Percentiles rank a stretch among this genome's conserved stretches.
Evolutionary conservation across 2,113 vertebrate genomes (phyloP).

Genomic region (Chelonoidis abingdonii): DNA sequence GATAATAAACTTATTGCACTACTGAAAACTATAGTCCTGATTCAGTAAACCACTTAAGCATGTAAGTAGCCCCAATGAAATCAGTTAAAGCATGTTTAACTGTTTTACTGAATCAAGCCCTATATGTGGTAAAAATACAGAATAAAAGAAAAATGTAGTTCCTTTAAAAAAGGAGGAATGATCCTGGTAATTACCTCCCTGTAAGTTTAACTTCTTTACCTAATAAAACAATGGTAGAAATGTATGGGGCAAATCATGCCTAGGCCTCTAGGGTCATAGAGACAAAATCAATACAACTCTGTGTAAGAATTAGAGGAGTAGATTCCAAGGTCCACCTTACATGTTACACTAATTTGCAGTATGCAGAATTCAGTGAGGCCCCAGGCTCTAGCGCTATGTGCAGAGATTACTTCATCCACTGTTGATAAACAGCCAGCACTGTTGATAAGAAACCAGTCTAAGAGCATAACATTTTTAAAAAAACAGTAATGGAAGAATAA

Average conservation of each 20-base stretch:
- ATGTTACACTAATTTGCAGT: background rate
- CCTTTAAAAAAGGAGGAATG: background rate
- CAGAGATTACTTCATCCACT: constrained; percentile 47
- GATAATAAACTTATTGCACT: background rate
- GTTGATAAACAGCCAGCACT: constrained; percentile 5
- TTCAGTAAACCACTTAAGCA: background rate
- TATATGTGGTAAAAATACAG: background rate
- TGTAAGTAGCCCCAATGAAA: background rate
- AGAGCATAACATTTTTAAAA: constrained; percentile 16
- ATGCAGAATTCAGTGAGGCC: constrained; percentile 31
- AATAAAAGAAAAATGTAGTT: background rate
- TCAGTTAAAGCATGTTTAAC: background rate
- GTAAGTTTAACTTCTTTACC: background rate
- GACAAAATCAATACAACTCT: background rate
- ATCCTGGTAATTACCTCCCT: background rate
- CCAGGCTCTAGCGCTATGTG: background rate
- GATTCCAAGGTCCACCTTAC: background rate
- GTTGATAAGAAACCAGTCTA: constrained; percentile 32
- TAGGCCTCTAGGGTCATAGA: background rate
- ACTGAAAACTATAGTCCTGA: background rate
- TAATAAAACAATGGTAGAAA: background rate
- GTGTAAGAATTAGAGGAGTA: background rate
- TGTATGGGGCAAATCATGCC: background rate
- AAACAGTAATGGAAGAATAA: background rate
- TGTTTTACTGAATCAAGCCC: background rate